Evolutionary conservation across 2,888 invertebrate genomes (phyloP).

Genomic region (Bhutanitis thaidina): DNA sequence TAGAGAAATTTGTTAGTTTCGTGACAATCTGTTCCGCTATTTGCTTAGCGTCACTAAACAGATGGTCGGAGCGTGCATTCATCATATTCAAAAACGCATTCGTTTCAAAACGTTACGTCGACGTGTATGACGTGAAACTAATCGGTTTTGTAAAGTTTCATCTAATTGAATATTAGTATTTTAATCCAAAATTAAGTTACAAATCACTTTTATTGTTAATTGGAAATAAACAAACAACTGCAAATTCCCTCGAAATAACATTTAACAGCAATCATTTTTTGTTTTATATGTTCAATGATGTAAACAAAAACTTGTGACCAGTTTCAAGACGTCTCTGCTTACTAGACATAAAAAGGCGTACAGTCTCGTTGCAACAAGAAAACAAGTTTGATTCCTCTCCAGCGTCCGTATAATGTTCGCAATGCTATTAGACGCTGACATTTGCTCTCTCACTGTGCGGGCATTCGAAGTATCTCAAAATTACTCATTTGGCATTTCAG

Average conservation of each 20-base stretch:
- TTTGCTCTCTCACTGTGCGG: slow-evolving; percentile 59
- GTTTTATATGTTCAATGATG: too few relatives aligned
- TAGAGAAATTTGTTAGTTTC: slow-evolving; percentile 70
- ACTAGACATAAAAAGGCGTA: neutral
- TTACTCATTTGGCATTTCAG: slow-evolving; percentile 75
- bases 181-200: neutral
- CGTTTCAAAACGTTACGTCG: slow-evolving; percentile 48
- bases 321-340: neutral
- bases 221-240: too few relatives aligned
- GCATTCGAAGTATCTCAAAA: slow-evolving; percentile 74
- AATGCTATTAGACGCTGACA: slow-evolving; percentile 74
- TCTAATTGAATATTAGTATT: slow-evolving; percentile 4
- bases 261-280: too few relatives aligned
- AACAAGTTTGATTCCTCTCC: slow-evolving; percentile 57
- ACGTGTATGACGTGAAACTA: slow-evolving; percentile 26
- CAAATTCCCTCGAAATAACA: too few relatives aligned
- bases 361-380: slow-evolving; percentile 38
- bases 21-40: slow-evolving; percentile 79
- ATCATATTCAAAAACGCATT: slow-evolving; percentile 61
- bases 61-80: slow-evolving; percentile 55
- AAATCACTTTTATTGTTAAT: too few relatives aligned
- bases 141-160: slow-evolving; percentile 16
- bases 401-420: slow-evolving; percentile 57
- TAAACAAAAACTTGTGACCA: neutral
- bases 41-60: slow-evolving; percentile 72